Evolutionary conservation across 2,113 vertebrate genomes (phyloP).

Genomic region (Mungos mungo): DNA sequence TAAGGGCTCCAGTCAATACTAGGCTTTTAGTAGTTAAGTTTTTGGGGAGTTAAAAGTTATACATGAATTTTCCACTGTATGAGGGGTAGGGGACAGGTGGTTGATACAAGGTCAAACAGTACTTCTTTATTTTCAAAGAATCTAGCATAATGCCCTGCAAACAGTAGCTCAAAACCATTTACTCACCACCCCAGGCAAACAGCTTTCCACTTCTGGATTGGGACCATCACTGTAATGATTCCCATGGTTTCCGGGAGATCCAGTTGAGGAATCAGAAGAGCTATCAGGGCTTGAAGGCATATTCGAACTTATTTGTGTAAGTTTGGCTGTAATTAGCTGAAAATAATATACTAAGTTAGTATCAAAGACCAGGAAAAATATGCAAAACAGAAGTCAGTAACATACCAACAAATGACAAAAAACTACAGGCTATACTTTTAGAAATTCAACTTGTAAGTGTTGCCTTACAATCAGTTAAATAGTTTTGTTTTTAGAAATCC

Average conservation of each 20-base stretch:
- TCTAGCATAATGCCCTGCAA: neutral
- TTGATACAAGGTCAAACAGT: neutral
- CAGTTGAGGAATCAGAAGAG: slow-evolving; percentile 98
- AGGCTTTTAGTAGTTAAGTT: neutral
- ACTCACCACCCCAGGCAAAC: slow-evolving; percentile 98
- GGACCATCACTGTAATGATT: slow-evolving; percentile 99
- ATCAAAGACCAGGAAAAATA: slow-evolving; percentile 47
- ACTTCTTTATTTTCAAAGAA: neutral
- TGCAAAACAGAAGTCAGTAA: slow-evolving; percentile 34
- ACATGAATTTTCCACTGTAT: neutral
- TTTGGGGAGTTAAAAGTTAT: neutral
- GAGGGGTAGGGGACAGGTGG: neutral
- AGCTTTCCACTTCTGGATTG: slow-evolving; percentile 98
- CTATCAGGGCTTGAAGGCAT: slow-evolving; percentile 99
- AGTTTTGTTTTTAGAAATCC: slow-evolving; percentile 21
- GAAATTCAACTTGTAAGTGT: neutral
- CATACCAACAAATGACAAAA: neutral
- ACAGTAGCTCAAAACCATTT: slow-evolving; percentile 5
- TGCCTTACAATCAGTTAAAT: neutral
- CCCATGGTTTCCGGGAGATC: slow-evolving; percentile 98
- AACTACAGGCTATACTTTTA: neutral
- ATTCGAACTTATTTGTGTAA: slow-evolving; percentile 99
- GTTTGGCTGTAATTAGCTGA: slow-evolving; percentile 98
- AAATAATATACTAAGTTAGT: slow-evolving; percentile 67
- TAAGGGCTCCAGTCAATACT: neutral